Percentiles rank a stretch among this genome's conserved stretches.
These are phyloP conservation scores for Rhinoraja longicauda DNA, from an alignment of 2,797 vertebrate genomes.

Conservation along the genomic window DNA sequence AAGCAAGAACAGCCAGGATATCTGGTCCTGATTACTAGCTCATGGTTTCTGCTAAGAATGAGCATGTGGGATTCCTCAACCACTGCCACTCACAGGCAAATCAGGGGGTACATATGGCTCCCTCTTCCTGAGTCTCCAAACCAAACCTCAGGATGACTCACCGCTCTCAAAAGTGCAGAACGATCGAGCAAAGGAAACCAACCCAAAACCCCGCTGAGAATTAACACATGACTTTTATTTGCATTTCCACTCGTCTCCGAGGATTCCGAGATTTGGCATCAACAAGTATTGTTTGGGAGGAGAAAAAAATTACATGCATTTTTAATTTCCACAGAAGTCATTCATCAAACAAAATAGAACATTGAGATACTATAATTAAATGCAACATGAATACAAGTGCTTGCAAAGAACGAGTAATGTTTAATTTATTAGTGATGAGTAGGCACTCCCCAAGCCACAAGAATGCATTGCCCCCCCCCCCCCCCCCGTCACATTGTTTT, in stretches of 20 bases:
- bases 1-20: no score
- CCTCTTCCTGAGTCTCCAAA: not conserved
- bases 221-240: no score
- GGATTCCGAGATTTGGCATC: not conserved
- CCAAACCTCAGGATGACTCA: no score
- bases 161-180: not conserved
- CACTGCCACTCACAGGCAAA: not conserved
- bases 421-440: slow-evolving; percentile 29
- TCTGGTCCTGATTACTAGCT: not conserved
- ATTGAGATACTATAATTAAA: slow-evolving; percentile 2
- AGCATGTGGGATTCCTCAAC: no score
- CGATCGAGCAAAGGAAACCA: not conserved
- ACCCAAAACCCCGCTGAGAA: not conserved
- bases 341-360: slow-evolving; percentile 14
- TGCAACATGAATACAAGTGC: not conserved
- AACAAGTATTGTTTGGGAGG: slow-evolving; percentile 21
- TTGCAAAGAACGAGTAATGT: not conserved
- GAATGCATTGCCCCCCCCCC: not conserved
- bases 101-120: not conserved
- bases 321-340: slow-evolving; percentile 15
- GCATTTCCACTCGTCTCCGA: not conserved
- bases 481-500: not conserved
- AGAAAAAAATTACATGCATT: not conserved
- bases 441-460: not conserved
- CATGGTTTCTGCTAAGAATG: not conserved